Conservation (phyloP, 2,113 vertebrate species). For the Uropsilus gracilis region DNA sequence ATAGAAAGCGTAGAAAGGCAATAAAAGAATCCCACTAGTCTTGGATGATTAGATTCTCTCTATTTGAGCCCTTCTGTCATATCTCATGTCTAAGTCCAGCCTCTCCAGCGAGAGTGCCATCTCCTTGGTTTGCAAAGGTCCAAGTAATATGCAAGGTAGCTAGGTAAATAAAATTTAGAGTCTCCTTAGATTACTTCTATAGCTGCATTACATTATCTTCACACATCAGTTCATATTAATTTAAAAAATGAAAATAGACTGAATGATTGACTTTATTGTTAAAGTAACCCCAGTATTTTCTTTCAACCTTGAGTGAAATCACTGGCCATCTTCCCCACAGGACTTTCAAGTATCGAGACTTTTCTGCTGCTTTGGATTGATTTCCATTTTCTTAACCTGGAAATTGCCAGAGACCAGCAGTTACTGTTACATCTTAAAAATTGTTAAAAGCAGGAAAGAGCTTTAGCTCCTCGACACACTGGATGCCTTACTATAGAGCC, state of each 20-base stretch:
- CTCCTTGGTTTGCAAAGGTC: not conserved
- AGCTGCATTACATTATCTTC: not conserved
- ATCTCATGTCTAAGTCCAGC: not conserved
- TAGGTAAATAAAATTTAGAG: not conserved
- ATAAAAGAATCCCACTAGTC: not conserved
- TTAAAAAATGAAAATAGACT: conserved; percentile 17
- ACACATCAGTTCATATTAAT: not conserved
- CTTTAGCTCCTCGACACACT: not conserved
- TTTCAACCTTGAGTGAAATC: not conserved
- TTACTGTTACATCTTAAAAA: not conserved
- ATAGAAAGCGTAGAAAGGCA: not conserved
- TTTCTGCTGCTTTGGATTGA: not conserved
- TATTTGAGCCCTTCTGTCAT: not conserved
- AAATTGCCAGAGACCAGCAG: not conserved
- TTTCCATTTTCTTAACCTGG: not conserved
- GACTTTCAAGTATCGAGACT: not conserved
- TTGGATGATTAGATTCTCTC: not conserved
- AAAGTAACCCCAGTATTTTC: not conserved
- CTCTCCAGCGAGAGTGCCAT: not conserved
- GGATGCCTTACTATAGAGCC: not conserved
- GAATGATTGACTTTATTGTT: not conserved
- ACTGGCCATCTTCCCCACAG: not conserved
- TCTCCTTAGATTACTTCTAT: not conserved
- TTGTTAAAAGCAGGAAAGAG: not conserved
- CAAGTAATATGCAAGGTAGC: not conserved